Evolutionary conservation across 1,140 invertebrate genomes (phyloP).

Genomic region (Paramacrobiotus metropolitanus): DNA sequence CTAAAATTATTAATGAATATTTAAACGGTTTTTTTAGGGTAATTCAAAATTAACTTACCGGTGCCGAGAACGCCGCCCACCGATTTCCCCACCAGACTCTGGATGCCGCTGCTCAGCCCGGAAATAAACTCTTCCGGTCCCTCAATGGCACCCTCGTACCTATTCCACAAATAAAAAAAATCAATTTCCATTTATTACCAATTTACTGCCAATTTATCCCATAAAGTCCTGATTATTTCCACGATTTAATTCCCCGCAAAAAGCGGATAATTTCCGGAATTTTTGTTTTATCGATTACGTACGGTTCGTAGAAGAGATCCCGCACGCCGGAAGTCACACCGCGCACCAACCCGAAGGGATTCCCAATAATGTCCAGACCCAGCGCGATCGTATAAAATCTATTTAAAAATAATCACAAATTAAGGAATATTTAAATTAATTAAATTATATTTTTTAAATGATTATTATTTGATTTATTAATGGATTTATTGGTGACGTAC

Average conservation of each 20-base stretch:
- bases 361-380: conserved; percentile 88
- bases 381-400: conserved; percentile 93
- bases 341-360: conserved; percentile 74
- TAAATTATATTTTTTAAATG: too few relatives aligned
- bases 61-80: conserved; percentile 1
- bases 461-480: neutral
- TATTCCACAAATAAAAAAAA: neutral
- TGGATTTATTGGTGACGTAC: neutral
- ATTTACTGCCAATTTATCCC: neutral
- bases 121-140: neutral
- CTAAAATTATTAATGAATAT: too few relatives aligned
- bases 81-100: conserved; percentile 2
- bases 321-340: conserved; percentile 50
- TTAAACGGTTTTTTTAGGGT: too few relatives aligned
- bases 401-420: conserved; percentile 22
- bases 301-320: conserved; percentile 89
- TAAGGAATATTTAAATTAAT: too few relatives aligned
- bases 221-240: neutral
- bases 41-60: neutral
- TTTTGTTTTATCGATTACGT: neutral
- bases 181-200: neutral
- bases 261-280: too few relatives aligned
- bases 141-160: neutral
- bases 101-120: neutral
- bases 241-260: too few relatives aligned